These are phyloP conservation scores for Tetrao urogallus DNA, from an alignment of 2,113 vertebrate species.

Conservation along the genomic window DNA sequence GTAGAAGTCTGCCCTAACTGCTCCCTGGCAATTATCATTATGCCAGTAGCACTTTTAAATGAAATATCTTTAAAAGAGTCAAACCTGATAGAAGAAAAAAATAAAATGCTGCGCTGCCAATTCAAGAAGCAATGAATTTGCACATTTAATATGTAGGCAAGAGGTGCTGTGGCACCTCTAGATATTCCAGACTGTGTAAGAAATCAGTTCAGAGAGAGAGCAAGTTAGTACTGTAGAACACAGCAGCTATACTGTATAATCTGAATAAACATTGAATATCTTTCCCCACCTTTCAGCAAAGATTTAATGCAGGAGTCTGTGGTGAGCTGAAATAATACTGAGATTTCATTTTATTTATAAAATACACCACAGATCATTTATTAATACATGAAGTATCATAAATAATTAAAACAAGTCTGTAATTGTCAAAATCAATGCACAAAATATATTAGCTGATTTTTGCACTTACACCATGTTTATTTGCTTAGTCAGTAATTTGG, in stretches of 20 bases:
- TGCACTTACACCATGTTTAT: not conserved
- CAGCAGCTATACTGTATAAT: slow-evolving; percentile 17
- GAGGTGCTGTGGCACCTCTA: slow-evolving; percentile 24
- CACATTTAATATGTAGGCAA: slow-evolving; percentile 26
- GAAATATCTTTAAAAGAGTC: not conserved
- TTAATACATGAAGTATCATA: slow-evolving; percentile 59
- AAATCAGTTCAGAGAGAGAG: slow-evolving; percentile 41
- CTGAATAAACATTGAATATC: slow-evolving; percentile 23
- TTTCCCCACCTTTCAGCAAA: slow-evolving; percentile 41
- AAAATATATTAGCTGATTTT: slow-evolving; percentile 46
- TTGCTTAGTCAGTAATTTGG: not conserved
- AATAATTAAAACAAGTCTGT: slow-evolving; percentile 62
- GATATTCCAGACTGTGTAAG: not conserved
- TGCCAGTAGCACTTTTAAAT: not conserved
- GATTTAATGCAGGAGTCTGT: slow-evolving; percentile 50
- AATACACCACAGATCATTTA: slow-evolving; percentile 62
- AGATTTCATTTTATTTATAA: slow-evolving; percentile 71
- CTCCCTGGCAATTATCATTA: not conserved
- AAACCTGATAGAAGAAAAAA: slow-evolving; percentile 19
- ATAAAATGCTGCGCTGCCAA: not conserved
- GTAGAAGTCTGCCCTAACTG: not conserved
- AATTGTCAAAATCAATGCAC: slow-evolving; percentile 56
- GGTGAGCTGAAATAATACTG: slow-evolving; percentile 44
- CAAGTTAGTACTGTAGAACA: slow-evolving; percentile 34
- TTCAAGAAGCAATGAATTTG: slow-evolving; percentile 46